phyloP scores from a whole-genome alignment of 2,113 vertebrate species.

The Petromus typicus region DNA sequence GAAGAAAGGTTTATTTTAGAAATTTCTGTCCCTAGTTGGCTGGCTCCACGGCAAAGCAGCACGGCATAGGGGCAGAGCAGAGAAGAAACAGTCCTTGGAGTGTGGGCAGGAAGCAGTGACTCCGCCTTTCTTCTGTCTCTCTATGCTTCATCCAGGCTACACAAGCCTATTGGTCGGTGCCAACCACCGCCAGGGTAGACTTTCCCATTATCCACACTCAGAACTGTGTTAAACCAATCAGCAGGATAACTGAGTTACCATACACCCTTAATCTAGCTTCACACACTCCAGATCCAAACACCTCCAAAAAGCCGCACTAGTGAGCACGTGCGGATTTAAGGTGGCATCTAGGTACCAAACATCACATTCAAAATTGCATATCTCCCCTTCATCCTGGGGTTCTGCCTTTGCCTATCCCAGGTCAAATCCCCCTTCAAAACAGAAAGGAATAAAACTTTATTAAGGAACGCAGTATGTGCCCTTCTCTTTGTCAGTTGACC shows the following conservation, averaged over 20 bases:
- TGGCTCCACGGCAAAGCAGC: background rate
- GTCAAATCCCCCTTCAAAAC: background rate
- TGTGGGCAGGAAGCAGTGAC: background rate
- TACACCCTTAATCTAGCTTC: background rate
- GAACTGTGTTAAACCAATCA: background rate
- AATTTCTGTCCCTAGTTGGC: background rate
- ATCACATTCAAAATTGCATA: background rate
- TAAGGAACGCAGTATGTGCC: background rate
- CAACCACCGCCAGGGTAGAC: background rate
- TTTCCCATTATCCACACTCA: background rate
- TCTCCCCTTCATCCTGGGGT: background rate
- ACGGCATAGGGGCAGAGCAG: background rate
- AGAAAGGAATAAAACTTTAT: constrained; percentile 35
- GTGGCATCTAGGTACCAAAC: background rate
- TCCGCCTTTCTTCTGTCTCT: background rate
- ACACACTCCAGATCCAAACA: background rate
- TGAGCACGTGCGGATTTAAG: background rate
- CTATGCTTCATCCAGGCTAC: background rate
- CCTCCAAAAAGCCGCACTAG: background rate
- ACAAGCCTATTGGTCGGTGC: background rate
- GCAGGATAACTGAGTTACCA: background rate
- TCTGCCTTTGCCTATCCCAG: background rate
- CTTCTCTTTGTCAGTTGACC: background rate
- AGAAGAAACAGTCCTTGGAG: background rate
- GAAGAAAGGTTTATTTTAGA: background rate